phyloP scores from a whole-genome alignment of 64 coral and sea anemone genomes.

The Dendronephthya gigantea region DNA sequence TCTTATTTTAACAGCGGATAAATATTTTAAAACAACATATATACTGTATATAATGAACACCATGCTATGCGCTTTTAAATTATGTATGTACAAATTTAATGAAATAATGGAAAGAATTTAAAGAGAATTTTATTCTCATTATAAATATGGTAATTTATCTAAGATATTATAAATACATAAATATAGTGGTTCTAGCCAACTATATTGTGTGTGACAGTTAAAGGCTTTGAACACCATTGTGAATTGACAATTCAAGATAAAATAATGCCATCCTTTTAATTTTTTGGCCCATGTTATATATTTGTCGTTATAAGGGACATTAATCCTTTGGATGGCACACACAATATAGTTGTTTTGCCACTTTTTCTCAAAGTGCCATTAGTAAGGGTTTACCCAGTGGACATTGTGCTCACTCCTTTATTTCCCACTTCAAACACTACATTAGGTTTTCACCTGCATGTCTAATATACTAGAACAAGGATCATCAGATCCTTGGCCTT shows the following conservation, averaged over 20 bases:
- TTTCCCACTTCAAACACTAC: too few relatives aligned
- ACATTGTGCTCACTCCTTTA: too few relatives aligned
- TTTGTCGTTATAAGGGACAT: neutral
- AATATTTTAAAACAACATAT: too few relatives aligned
- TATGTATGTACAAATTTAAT: too few relatives aligned
- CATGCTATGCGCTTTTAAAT: too few relatives aligned
- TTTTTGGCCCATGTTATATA: neutral
- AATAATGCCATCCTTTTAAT: neutral
- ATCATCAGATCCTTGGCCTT: too few relatives aligned
- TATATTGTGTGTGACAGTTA: slow-evolving; percentile 4
- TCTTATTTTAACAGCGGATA: too few relatives aligned
- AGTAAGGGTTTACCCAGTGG: neutral
- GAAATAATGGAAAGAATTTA: too few relatives aligned
- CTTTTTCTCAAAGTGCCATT: neutral
- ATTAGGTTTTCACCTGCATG: too few relatives aligned
- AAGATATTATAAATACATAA: neutral
- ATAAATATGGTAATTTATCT: neutral
- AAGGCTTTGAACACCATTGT: neutral
- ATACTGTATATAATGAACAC: too few relatives aligned
- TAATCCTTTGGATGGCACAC: neutral
- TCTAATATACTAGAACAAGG: too few relatives aligned
- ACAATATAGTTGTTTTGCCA: neutral
- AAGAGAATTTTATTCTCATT: neutral
- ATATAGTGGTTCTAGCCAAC: neutral
- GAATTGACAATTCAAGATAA: neutral